Evolutionary conservation across 1,140 invertebrate species (phyloP), one percentile per base, ranked within the genome.

Genomic region (Wasmannia auropunctata): DNA sequence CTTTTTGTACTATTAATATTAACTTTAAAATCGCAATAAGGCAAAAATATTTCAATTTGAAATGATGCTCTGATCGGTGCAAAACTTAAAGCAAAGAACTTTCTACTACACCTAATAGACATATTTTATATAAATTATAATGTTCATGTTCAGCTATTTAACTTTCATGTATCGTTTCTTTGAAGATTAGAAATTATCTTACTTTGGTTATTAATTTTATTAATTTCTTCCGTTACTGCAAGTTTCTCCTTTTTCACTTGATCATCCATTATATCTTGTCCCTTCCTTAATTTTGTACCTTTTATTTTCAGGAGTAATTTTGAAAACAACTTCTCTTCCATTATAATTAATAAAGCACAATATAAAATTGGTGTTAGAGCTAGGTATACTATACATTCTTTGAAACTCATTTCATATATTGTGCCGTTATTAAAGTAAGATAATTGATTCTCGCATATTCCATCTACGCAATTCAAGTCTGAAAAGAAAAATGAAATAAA

Each of bases 221-320:
- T 90, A 0, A 94, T 88, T 87, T 95, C 94, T 34, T 88, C 37
- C 51, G 91, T 90, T 31, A 94, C 92, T 8, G 90, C 67, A 22
- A 92, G 88, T 34, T 94, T 95, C 67, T 95, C 94, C 28, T 92
- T 88, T 72, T 93, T 93, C 0, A 95, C 94, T 90, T 95, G 91
- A 51, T 95, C 94, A 11, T 95, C 94, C 65, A 90, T 93, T 10
- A 56, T 80, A 3, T 87, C 40, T 37, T 40, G 62, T 0, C n/a
- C 56, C 1, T 49, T 79, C 67, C 79, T 89, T 19, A 91, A 74
- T 11, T 91, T 91, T 3, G 80, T 70, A 11, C 90, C 89, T 16
- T 87, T 81, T 7, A 92, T 90, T 56, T 87, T 93, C 0, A 51
- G 28, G 1, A 92, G 37, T 11, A 94, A 22, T 56, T 90, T 91